phyloP scores from a whole-genome alignment of 2,888 invertebrate species.

The Drosophila birchii region DNA sequence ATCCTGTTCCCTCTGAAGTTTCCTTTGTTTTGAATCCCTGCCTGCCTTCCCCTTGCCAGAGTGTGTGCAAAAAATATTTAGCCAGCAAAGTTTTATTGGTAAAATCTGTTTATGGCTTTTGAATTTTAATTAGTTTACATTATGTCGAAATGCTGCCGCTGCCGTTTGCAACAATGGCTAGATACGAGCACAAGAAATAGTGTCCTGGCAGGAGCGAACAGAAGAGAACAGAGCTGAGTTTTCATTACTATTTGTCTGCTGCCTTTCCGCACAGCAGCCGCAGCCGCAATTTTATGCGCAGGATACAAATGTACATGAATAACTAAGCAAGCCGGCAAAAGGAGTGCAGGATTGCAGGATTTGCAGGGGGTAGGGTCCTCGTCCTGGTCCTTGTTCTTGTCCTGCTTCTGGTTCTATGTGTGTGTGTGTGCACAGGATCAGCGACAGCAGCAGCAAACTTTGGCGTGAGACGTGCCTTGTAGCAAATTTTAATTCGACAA shows the following conservation, averaged over 20 bases:
- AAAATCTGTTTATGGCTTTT: slow-evolving; percentile 84
- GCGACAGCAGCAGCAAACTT: slow-evolving; percentile 63
- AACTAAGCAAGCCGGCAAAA: slow-evolving; percentile 62
- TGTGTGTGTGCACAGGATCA: slow-evolving; percentile 16
- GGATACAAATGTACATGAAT: slow-evolving; percentile 80
- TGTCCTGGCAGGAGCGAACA: slow-evolving; percentile 59
- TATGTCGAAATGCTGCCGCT: slow-evolving; percentile 77
- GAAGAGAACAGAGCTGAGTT: slow-evolving; percentile 56
- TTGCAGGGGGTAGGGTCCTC: slow-evolving; percentile 1
- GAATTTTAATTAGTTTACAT: slow-evolving; percentile 84
- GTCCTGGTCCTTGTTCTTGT: slow-evolving; percentile 4
- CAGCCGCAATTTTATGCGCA: slow-evolving; percentile 80
- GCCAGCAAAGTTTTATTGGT: slow-evolving; percentile 84
- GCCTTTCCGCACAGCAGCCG: slow-evolving; percentile 80
- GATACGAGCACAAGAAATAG: slow-evolving; percentile 55
- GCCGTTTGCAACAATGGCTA: slow-evolving; percentile 46
- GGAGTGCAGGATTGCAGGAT: slow-evolving; percentile 13
- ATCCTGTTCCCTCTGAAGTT: slow-evolving; percentile 61
- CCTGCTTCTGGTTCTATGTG: background rate
- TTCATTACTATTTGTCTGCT: slow-evolving; percentile 80
- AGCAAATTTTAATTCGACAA: slow-evolving; percentile 81
- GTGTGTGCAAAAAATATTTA: slow-evolving; percentile 73
- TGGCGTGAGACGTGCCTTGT: slow-evolving; percentile 74
- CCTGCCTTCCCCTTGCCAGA: background rate
- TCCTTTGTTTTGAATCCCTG: slow-evolving; percentile 62